A percentile compares a stretch with the other conserved stretches of the same genome.
Conservation (phyloP, 2,888 invertebrate genomes). For the Latheticus oryzae region DNA sequence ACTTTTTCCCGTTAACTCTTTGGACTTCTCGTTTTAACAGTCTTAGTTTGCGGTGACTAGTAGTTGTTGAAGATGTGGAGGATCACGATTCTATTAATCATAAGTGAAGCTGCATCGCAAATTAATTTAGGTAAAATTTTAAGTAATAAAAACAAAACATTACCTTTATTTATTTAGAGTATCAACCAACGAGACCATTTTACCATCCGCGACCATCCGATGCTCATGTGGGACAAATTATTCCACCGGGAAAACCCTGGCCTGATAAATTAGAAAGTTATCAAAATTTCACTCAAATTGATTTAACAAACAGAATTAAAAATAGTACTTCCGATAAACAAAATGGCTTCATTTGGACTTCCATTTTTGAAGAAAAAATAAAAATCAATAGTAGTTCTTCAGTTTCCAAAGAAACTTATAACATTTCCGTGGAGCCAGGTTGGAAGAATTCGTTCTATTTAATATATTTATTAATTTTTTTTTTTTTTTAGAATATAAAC, state of each 20-base stretch:
- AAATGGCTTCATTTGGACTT: no score
- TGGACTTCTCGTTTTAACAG: no score
- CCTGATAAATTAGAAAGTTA: slow-evolving; percentile 40
- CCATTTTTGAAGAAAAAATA: no score
- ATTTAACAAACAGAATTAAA: slow-evolving; percentile 6
- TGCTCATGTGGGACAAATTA: slow-evolving; percentile 38
- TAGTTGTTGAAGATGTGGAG: no score
- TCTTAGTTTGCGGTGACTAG: no score
- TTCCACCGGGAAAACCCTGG: slow-evolving; percentile 47
- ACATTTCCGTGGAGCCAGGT: no score
- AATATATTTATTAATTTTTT: no score
- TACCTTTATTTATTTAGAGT: slow-evolving; percentile 11
- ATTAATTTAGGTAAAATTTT: slow-evolving; percentile 1
- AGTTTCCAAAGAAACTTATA: no score
- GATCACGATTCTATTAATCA: no score
- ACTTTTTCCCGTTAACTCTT: no score
- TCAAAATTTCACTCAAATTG: slow-evolving; percentile 17
- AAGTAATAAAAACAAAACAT: neutral
- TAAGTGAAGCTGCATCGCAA: no score
- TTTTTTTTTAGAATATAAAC: slow-evolving; percentile 2
- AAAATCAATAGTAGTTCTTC: no score
- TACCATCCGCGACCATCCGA: slow-evolving; percentile 17
- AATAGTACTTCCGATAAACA: slow-evolving; percentile 3
- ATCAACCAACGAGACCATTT: slow-evolving; percentile 25
- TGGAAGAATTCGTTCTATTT: neutral